These are phyloP conservation scores for Zaprionus camerounensis DNA, from an alignment of 1,140 invertebrate species.

Conservation along the genomic window DNA sequence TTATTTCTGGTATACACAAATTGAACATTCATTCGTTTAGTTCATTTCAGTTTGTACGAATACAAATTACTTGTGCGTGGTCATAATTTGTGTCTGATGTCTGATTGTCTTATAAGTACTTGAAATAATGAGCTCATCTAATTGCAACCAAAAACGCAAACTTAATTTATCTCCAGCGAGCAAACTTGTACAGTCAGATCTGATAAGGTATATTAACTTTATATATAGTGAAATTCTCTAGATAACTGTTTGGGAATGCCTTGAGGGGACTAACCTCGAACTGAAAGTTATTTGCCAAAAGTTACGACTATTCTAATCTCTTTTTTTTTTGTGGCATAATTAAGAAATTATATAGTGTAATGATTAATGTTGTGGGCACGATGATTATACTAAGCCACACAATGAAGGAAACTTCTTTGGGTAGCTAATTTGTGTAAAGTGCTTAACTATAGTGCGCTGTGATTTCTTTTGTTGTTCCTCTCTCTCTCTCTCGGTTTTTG, in stretches of 20 bases:
- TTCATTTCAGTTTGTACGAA: not conserved
- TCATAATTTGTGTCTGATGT: not conserved
- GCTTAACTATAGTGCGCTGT: constrained; percentile 11
- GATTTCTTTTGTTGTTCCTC: not conserved
- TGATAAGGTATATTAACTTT: not conserved
- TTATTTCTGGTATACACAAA: constrained; percentile 2
- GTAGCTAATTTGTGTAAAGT: constrained; percentile 32
- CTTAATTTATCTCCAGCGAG: not conserved
- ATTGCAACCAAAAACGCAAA: constrained; percentile 1
- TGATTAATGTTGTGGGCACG: constrained; percentile 19
- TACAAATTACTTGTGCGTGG: constrained; percentile 10
- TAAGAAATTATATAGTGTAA: constrained; percentile 23
- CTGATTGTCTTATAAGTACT: constrained; percentile 12
- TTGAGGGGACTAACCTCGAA: not conserved
- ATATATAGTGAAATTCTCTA: not conserved
- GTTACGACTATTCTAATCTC: not conserved
- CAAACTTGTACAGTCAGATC: not conserved
- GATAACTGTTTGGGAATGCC: not conserved
- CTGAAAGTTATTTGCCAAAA: not conserved
- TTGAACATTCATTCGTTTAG: not conserved
- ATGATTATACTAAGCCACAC: not conserved
- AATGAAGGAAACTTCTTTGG: not conserved
- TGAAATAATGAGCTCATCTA: constrained; percentile 2
- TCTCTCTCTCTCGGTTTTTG: not conserved
- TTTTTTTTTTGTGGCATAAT: not conserved